Percentiles rank a stretch among this genome's conserved stretches.
Evolutionary conservation across 92 coral and sea anemone genomes (phyloP).

Genomic region (Ricordea florida): DNA sequence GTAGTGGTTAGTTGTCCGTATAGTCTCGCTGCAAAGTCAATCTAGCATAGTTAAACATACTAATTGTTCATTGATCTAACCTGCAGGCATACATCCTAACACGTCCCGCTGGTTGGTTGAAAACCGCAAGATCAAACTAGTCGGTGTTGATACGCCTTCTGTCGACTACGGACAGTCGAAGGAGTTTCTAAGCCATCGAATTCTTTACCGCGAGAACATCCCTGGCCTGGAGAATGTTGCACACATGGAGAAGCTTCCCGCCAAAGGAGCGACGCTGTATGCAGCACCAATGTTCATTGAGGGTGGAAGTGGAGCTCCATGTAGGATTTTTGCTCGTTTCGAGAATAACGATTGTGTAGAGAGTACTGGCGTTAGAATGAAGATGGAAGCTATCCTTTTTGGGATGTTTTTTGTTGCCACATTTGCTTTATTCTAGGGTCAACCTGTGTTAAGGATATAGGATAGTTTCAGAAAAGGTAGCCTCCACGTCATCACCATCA

Average conservation of each 20-base stretch:
- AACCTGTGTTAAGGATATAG: no score
- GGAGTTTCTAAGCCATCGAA: conserved; percentile 31
- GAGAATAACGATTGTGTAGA: no score
- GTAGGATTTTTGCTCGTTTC: conserved; percentile 63
- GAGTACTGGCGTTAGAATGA: no score
- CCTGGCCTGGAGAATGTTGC: conserved; percentile 69
- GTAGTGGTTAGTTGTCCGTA: no score
- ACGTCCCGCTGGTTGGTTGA: conserved; percentile 28
- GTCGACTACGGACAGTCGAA: conserved; percentile 71
- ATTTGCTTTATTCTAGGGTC: no score
- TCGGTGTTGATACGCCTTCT: conserved; percentile 75
- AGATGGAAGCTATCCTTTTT: no score
- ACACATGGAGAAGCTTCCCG: conserved; percentile 55
- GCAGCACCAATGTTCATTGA: conserved; percentile 70
- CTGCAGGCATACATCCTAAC: conserved; percentile 11
- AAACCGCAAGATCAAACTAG: conserved; percentile 47
- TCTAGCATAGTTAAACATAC: no score
- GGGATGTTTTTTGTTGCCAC: no score
- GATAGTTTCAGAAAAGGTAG: no score
- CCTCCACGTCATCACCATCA: no score
- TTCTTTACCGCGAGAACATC: conserved; percentile 41
- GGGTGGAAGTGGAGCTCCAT: conserved; percentile 67
- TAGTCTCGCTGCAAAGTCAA: no score
- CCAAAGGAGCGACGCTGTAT: conserved; percentile 57
- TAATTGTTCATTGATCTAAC: no score